Percentiles rank a stretch among this genome's conserved stretches.
Conservation (phyloP, 2,113 vertebrate genomes). For the Toxostoma redivivum region DNA sequence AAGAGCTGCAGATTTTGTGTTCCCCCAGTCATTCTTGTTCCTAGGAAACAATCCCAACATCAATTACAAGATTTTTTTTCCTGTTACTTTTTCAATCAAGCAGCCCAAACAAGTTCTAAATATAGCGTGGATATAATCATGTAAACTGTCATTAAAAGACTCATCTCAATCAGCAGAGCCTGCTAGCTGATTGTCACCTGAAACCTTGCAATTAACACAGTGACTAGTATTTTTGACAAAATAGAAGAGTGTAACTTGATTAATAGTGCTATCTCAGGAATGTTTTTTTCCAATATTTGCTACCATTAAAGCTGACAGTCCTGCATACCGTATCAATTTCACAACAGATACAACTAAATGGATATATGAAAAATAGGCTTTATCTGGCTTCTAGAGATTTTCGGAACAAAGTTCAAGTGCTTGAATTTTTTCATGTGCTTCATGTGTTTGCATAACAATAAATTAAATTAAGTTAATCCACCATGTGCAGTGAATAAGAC, state of each 20-base stretch:
- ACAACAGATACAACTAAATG: neutral
- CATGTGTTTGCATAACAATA: neutral
- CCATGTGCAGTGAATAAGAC: neutral
- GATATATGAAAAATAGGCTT: neutral
- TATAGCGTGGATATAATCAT: neutral
- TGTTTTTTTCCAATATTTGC: neutral
- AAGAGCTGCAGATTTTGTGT: neutral
- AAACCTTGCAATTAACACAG: conserved; percentile 26
- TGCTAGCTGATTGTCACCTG: conserved; percentile 1
- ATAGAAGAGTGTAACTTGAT: neutral
- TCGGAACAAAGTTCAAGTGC: neutral
- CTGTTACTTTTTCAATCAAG: neutral
- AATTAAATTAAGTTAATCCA: neutral
- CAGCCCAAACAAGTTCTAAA: conserved; percentile 6
- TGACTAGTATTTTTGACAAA: conserved; percentile 8
- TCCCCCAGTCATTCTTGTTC: neutral
- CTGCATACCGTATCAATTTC: neutral
- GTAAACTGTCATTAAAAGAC: conserved; percentile 7
- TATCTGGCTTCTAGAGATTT: neutral
- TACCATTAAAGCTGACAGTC: neutral
- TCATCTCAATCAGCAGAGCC: neutral
- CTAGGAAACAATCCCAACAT: neutral
- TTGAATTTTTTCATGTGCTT: neutral
- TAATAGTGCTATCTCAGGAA: neutral
- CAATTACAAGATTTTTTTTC: neutral